Conservation (phyloP, 2,797 vertebrate genomes). For the Mallotus villosus region DNA sequence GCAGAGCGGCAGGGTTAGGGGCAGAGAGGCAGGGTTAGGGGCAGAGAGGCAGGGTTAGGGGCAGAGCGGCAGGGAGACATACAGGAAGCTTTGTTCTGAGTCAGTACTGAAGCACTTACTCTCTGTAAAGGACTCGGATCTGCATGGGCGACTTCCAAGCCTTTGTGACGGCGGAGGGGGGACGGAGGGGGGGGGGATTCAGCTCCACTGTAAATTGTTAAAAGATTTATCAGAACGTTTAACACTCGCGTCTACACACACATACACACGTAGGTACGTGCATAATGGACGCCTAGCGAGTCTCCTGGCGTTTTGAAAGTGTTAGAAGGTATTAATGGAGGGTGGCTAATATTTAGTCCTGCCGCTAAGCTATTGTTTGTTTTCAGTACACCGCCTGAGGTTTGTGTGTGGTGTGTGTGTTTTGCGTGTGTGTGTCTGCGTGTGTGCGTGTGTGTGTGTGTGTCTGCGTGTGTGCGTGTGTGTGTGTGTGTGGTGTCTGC, state of each 20-base stretch:
- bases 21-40: too few species aligned
- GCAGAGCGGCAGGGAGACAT: constrained; percentile 24
- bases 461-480: too few species aligned
- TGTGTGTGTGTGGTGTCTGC: too few species aligned
- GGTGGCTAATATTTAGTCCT: constrained; percentile 48
- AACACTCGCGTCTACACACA: constrained; percentile 18
- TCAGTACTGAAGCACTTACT: constrained; percentile 22
- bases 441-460: background rate
- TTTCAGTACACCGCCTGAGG: constrained; percentile 17
- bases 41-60: too few species aligned
- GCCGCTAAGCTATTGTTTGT: constrained; percentile 52
- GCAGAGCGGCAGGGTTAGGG: too few species aligned
- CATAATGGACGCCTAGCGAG: constrained; percentile 24
- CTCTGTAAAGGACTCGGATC: constrained; percentile 47
- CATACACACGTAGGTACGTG: constrained; percentile 11
- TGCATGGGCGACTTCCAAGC: constrained; percentile 40
- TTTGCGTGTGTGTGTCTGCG: background rate
- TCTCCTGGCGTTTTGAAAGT: constrained; percentile 41
- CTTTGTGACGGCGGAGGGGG: constrained; percentile 50
- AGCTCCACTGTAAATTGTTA: constrained; percentile 32
- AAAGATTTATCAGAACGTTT: constrained; percentile 49
- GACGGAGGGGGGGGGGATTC: constrained; percentile 49
- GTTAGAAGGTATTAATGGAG: constrained; percentile 59
- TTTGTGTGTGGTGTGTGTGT: background rate
- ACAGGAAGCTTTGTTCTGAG: constrained; percentile 66